Base-by-base conservation (phyloP, 2,888 invertebrate genomes). In the Leptinotarsa peninsularis region DNA sequence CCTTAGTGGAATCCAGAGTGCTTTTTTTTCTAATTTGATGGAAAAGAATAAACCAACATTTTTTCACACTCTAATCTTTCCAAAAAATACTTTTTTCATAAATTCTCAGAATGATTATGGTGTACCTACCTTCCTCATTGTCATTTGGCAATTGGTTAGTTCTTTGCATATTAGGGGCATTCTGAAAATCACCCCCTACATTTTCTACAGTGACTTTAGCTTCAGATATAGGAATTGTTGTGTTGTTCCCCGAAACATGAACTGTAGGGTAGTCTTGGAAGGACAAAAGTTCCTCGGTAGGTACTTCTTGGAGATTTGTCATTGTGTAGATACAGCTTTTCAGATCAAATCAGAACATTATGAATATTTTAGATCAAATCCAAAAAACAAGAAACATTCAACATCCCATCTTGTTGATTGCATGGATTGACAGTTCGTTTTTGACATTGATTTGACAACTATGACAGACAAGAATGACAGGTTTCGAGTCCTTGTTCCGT, bases 241-340 rank as follows among this genome's bases (percentile, higher is more conserved):
- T 79, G 60, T 79, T 81, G 72, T 75, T 73, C 15, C 78, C 75
- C 52, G 74, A 66, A 72, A 89, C 90, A 76, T 90, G 90, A 76
- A 88, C 88, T 14, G 92, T 91, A 43, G 93, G 92, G 87, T 92
- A 94, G 84, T 94, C 94, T 87, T 94, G 93, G 83, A 94, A 94
- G 78, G 93, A 92, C 76, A 94, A 86, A 79, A 93, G 88, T 84
- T 93, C 93, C 66, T 92, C 92, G 56, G 92, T 91, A 2, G 88
- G 87, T 67, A 88, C 88, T 84, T 88, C 88, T 80, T 85, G 86
- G 69, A 88, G 82, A 78, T 86, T 86, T 70, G 87, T 83, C 88
- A 88, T 88, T 76, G 73, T 81, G 58, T 10, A 10, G 43, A 43
- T 43, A 10, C 3, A 43, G 2, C n/a, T 50, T 67, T n/a, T 54